Evolutionary conservation across 2,113 vertebrate species (phyloP), one percentile per base, ranked within the genome.

Genomic region (Rhipidura dahli): DNA sequence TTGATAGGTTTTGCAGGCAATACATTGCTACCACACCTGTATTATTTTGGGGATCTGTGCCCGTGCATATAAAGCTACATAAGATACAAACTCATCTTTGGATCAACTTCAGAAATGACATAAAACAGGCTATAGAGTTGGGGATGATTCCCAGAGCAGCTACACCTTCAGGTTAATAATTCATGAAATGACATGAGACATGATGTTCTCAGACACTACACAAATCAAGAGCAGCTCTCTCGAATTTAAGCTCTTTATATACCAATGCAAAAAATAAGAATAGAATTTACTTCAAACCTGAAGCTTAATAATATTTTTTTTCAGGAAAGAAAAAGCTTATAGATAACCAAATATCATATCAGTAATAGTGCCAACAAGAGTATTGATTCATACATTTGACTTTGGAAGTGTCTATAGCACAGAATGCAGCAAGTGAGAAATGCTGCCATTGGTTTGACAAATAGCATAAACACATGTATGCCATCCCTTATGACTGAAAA

Each of bases 321-420:
- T 2, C 6, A 53, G 15, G 47, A 0, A 8, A 28, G 50, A 44
- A 54, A 20, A 4, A 0, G 1, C 19, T 49, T 77, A 87, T 57
- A 27, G 26, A 20, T 66, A 40, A 49, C 13, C 39, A 94, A 82
- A 61, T 27, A 44, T n/a, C 1, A 0, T 56, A 56, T 19, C 39
- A 54, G 28, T 61, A 33, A 33, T 7, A 24, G 14, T 40, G 30
- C 35, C 42, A 85, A 50, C 6, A 13, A 35, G 28, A 59, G 26
- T 51, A 56, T 45, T 21, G 16, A 65, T 72, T 80, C 45, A 72
- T 14, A 31, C 1, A 2, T 56, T 76, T 60, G 27, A 42, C 30
- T 85, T 54, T 33, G 33, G 37, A 70, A 82, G 7, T 64, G 39
- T 28, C 27, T 60, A 8, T 51, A 69, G 39, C n/a, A 49, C 56